Evolutionary conservation across 2,113 vertebrate species (phyloP).

Genomic region (Prolemur simus): DNA sequence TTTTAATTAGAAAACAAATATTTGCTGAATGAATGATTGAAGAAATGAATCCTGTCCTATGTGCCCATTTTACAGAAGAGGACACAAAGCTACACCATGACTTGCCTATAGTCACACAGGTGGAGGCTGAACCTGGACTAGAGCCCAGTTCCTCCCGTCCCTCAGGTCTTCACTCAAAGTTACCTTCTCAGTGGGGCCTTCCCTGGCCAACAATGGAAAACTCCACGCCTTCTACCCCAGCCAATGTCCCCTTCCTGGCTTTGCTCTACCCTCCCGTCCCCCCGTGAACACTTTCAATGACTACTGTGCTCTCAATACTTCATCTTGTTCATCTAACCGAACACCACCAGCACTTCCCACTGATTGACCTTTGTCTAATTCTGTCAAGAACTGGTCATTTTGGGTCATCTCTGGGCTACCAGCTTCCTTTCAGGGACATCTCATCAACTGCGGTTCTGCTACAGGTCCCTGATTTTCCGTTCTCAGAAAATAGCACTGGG

Average conservation of each 20-base stretch:
- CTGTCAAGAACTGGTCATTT: conserved; percentile 22
- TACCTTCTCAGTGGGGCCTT: background rate
- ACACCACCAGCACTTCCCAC: background rate
- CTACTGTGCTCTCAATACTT: background rate
- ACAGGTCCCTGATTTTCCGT: background rate
- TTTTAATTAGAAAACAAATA: background rate
- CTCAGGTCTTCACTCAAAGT: background rate
- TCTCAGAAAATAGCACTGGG: background rate
- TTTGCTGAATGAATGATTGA: background rate
- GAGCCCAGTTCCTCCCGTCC: background rate
- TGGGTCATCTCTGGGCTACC: background rate
- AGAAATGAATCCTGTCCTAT: background rate
- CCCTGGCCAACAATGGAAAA: background rate
- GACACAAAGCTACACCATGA: background rate
- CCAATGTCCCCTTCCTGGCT: background rate
- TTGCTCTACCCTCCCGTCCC: accelerated
- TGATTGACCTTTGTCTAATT: background rate
- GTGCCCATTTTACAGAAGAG: background rate
- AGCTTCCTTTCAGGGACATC: conserved; percentile 28
- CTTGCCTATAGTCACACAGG: background rate
- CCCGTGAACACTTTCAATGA: no score
- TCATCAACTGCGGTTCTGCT: background rate
- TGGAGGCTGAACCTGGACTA: accelerated
- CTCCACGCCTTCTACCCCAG: no score
- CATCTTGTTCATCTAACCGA: background rate